A percentile compares a stretch with the other conserved stretches of the same genome.
Conservation (phyloP, 2,888 invertebrate species). For the Phlogophora meticulosa region DNA sequence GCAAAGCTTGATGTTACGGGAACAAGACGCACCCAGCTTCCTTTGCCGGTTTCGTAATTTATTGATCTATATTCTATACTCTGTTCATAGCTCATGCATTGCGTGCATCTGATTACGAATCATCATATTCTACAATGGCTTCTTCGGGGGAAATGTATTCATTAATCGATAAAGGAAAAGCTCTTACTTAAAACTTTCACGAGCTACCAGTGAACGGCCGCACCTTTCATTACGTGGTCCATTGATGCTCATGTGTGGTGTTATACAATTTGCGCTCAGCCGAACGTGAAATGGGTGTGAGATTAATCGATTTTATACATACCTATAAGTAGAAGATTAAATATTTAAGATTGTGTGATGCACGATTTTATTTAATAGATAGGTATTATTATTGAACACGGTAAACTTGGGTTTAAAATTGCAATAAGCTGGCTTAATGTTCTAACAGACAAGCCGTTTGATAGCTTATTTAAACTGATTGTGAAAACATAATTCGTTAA, state of each 20-base stretch:
- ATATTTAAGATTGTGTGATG: slow-evolving; percentile 6
- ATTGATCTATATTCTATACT: too few species aligned
- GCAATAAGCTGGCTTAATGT: not conserved
- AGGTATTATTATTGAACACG: not conserved
- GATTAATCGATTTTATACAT: slow-evolving; percentile 19
- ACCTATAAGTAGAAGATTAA: slow-evolving; percentile 12
- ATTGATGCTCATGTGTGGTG: slow-evolving; percentile 49
- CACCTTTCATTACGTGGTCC: slow-evolving; percentile 60
- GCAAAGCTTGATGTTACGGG: too few species aligned
- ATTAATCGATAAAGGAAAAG: slow-evolving; percentile 67
- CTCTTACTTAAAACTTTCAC: slow-evolving; percentile 70
- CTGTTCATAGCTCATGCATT: not conserved
- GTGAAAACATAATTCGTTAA: too few species aligned
- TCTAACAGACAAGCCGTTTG: too few species aligned
- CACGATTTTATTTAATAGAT: not conserved
- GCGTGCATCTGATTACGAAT: slow-evolving; percentile 9
- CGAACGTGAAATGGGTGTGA: slow-evolving; percentile 56
- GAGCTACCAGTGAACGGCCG: slow-evolving; percentile 47
- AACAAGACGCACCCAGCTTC: not conserved
- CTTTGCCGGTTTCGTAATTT: not conserved
- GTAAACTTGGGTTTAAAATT: not conserved
- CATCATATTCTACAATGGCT: slow-evolving; percentile 35
- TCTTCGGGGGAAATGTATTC: slow-evolving; percentile 65
- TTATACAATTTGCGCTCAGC: slow-evolving; percentile 52
- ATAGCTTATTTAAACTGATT: too few species aligned